Evolutionary conservation across 2,888 invertebrate species (phyloP), one percentile per base, ranked within the genome.

Genomic region (Sesia apiformis): DNA sequence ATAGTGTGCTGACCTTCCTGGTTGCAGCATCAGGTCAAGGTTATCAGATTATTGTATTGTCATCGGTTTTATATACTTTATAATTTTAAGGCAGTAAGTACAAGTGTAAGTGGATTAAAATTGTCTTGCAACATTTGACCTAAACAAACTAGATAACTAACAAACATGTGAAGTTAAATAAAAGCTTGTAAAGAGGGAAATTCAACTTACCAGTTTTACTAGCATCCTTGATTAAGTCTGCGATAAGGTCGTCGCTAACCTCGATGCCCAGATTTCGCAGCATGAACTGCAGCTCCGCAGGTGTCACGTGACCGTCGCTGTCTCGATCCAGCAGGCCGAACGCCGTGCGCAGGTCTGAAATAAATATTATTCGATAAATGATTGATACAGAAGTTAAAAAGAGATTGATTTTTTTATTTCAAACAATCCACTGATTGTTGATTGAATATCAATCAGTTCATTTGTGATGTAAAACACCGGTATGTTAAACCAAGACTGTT

Each of bases 231-330:
- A 95, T 92, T 67, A 95, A 91, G 70, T 94, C 93, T 59, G 93
- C 91, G 60, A 95, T 92, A 69, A 93, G 91, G 73, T 94, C 93
- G 70, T 95, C 94, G 69, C 92, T 91, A 70, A 95, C 92, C 70
- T 93, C 91, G 65, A 95, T 94, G 68, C 94, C 95, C 64, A 95
- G 90, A 80, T 94, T 94, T 63, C 92, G 91, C 64, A 95, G 88
- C 95, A 95, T 95, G 74, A 92, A 92, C 82, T 95, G 94, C 69
- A 95, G 84, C 77, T 95, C 95, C 52, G 91, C 92, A 0, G 93
- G 92, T 52, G 93, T 94, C 63, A 95, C 93, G 72, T 92, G 92
- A 0, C 95, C 95, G 78, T 95, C 95, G 67, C 93, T 92, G 82
- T 95, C 94, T 59, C 93, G 91, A 81, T 95, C 95, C 78, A 95